Evolutionary conservation across 2,888 invertebrate species (phyloP).

Genomic region (Drosophila incognita): DNA sequence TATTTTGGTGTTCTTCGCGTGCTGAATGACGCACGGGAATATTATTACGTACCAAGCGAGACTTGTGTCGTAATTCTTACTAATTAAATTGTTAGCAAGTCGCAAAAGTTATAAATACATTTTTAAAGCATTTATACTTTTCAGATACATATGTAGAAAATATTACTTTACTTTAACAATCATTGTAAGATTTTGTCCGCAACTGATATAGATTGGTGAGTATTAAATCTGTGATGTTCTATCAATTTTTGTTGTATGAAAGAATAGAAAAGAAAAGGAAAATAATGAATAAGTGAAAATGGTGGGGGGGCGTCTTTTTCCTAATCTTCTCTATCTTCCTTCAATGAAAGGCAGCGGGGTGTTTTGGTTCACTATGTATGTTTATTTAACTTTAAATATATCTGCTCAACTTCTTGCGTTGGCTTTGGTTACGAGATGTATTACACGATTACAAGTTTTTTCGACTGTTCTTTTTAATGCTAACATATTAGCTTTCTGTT

Average conservation of each 20-base stretch:
- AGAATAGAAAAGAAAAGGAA: background rate
- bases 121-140: background rate
- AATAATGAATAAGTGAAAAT: background rate
- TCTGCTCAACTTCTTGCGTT: too few relatives aligned
- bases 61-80: constrained; percentile 45
- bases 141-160: background rate
- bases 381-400: too few relatives aligned
- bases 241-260: background rate
- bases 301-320: too few relatives aligned
- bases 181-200: background rate
- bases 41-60: constrained; percentile 40
- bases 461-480: too few relatives aligned
- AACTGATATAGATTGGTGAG: background rate
- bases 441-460: too few relatives aligned
- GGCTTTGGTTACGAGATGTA: too few relatives aligned
- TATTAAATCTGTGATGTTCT: background rate
- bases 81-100: constrained; percentile 63
- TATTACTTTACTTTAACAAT: background rate
- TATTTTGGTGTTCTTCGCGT: constrained; percentile 4
- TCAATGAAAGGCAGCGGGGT: too few relatives aligned
- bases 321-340: too few relatives aligned
- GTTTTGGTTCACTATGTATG: too few relatives aligned
- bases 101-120: background rate
- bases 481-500: too few relatives aligned
- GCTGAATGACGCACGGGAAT: constrained; percentile 57